Evolutionary conservation across 2,113 vertebrate species (phyloP).

Genomic region (Scolopax mira): DNA sequence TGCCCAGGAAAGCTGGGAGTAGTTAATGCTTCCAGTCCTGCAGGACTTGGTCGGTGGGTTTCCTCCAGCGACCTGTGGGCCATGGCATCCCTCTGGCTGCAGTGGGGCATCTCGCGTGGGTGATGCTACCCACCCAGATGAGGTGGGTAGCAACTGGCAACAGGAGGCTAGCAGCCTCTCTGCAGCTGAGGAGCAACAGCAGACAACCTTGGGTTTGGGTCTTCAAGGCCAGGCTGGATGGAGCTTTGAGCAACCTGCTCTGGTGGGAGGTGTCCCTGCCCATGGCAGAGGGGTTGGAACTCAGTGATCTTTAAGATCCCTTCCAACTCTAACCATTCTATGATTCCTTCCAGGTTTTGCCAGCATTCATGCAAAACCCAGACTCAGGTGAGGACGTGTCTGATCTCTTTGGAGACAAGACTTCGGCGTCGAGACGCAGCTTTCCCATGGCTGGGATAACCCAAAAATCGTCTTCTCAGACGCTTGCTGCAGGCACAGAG

Average conservation of each 20-base stretch:
- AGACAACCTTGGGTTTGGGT: not conserved
- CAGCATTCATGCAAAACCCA: fast-evolving
- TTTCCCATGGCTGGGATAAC: not conserved
- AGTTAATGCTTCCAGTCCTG: not conserved
- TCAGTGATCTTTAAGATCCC: not conserved
- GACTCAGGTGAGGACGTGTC: fast-evolving
- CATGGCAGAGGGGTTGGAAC: not conserved
- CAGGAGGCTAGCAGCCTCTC: not conserved
- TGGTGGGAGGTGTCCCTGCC: not conserved
- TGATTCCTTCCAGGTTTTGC: not conserved
- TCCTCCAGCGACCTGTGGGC: not conserved
- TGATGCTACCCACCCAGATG: too few species aligned
- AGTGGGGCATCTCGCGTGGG: fast-evolving
- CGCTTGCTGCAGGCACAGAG: fast-evolving
- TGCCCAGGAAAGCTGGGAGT: not conserved
- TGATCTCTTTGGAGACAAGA: not conserved
- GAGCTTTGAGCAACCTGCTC: not conserved
- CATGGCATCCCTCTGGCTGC: not conserved
- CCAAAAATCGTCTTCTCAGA: not conserved
- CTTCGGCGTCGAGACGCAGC: not conserved
- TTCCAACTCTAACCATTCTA: not conserved
- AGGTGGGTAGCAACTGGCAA: not conserved
- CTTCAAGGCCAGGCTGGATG: not conserved
- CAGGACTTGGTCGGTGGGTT: fast-evolving
- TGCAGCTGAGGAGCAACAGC: not conserved